These are phyloP conservation scores for Labia minor DNA, from an alignment of 2,888 invertebrate genomes.

Conservation along the genomic window DNA sequence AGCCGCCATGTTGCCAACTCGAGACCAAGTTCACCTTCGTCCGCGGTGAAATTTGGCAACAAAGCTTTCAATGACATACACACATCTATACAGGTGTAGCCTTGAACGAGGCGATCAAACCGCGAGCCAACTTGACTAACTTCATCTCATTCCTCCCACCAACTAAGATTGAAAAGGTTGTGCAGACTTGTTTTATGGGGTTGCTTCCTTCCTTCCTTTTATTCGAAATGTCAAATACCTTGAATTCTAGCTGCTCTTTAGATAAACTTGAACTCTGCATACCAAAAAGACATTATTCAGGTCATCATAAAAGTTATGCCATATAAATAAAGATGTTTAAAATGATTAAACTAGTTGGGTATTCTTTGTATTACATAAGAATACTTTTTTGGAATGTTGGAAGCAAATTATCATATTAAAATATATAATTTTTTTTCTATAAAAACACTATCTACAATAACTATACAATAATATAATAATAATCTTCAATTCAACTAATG, in stretches of 20 bases:
- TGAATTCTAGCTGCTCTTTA: background rate
- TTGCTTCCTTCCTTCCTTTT: background rate
- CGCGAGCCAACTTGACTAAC: background rate
- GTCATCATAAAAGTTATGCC: too few species aligned
- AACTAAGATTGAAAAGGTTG: background rate
- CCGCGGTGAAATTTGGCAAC: background rate
- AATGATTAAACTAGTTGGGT: too few species aligned
- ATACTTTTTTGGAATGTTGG: too few species aligned
- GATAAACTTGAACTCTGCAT: too few species aligned
- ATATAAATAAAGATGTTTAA: too few species aligned
- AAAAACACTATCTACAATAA: too few species aligned
- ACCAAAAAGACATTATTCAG: too few species aligned
- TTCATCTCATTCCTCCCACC: background rate
- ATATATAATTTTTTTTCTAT: too few species aligned
- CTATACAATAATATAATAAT: too few species aligned
- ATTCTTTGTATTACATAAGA: too few species aligned
- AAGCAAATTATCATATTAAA: too few species aligned
- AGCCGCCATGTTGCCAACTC: background rate
- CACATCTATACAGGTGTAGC: slow-evolving; percentile 2
- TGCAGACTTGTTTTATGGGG: background rate
- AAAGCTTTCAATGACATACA: background rate
- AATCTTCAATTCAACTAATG: too few species aligned
- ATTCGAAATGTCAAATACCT: background rate
- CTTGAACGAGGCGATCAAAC: slow-evolving; percentile 13
- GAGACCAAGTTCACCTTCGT: background rate